Percentiles rank a stretch among this genome's conserved stretches.
Evolutionary conservation across 2,888 invertebrate species (phyloP).

Genomic region (Ophonus ardosiacus): DNA sequence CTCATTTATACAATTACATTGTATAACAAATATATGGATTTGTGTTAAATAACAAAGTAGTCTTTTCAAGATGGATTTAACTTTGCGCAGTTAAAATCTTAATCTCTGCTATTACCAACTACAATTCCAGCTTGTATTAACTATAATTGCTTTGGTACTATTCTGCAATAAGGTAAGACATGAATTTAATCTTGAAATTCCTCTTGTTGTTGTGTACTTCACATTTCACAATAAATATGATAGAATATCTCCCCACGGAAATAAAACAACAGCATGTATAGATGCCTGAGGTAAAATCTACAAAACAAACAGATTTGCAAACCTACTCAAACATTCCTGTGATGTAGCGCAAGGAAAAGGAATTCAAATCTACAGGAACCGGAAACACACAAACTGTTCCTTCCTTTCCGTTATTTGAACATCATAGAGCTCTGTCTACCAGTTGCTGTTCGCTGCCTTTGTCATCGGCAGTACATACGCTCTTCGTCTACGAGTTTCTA

Average conservation of each 20-base stretch:
- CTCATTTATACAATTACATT: too few relatives aligned
- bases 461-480: conserved; percentile 7
- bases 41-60: too few relatives aligned
- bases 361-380: conserved; percentile 51
- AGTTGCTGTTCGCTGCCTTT: conserved; percentile 18
- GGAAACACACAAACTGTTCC: conserved; percentile 52
- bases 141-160: neutral
- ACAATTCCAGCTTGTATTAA: neutral
- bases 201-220: neutral
- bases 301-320: conserved; percentile 43
- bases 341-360: conserved; percentile 49
- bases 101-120: too few relatives aligned
- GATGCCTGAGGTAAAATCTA: conserved; percentile 3
- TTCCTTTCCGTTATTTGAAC: conserved; percentile 59
- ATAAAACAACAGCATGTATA: conserved; percentile 17
- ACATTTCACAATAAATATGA: neutral
- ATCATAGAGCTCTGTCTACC: conserved; percentile 38
- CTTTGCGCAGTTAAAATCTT: too few relatives aligned
- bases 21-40: too few relatives aligned
- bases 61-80: too few relatives aligned
- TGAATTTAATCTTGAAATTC: neutral
- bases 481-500: conserved; percentile 13
- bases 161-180: neutral
- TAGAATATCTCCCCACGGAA: neutral
- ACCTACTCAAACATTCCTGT: conserved; percentile 45